phyloP scores from a whole-genome alignment of 2,797 vertebrate species.

The Enteromius thamalakanensis region DNA sequence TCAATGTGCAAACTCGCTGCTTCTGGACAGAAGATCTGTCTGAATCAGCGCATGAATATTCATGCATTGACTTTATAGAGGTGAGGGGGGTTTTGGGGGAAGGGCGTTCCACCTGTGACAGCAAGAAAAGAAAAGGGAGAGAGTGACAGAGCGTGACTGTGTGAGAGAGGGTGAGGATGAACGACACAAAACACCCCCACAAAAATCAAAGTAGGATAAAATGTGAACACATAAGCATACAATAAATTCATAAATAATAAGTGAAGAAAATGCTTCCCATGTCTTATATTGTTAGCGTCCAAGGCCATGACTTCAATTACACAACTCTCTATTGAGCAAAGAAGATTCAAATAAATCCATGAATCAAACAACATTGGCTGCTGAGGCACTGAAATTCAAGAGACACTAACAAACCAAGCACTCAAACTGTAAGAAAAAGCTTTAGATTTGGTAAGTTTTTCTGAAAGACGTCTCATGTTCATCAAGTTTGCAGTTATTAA shows the following conservation, averaged over 20 bases:
- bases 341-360: background rate
- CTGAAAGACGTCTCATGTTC: background rate
- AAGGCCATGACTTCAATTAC: background rate
- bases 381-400: background rate
- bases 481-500: background rate
- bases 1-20: slow-evolving; percentile 12
- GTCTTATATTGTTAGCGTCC: background rate
- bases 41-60: slow-evolving; percentile 19
- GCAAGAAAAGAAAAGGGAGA: background rate
- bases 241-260: background rate
- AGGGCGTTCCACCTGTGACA: slow-evolving; percentile 17
- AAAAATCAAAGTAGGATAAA: background rate
- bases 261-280: background rate
- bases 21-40: slow-evolving; percentile 40
- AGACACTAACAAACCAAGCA: background rate
- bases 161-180: slow-evolving; percentile 1
- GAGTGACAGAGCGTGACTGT: slow-evolving; percentile 21
- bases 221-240: too few species aligned
- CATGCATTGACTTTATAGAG: slow-evolving; percentile 19
- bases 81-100: slow-evolving; percentile 50
- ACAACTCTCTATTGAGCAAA: background rate
- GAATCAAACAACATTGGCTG: background rate
- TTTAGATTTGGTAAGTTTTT: background rate
- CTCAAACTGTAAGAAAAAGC: background rate
- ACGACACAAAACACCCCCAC: background rate